These are phyloP conservation scores for Dendrocopos noguchii DNA, from an alignment of 2,113 vertebrate genomes.

Conservation along the genomic window DNA sequence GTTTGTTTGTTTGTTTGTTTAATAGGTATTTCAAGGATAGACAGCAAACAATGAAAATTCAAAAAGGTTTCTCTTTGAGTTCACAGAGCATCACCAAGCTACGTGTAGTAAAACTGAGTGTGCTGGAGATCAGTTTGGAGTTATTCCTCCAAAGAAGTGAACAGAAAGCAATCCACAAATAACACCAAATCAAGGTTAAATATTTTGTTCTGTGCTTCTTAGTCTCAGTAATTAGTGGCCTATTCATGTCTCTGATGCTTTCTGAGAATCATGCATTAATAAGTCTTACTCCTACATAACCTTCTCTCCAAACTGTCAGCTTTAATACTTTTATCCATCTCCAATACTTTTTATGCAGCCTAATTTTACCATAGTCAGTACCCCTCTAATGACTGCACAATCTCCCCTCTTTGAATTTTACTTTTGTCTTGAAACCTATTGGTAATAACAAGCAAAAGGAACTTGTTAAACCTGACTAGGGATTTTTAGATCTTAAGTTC, in stretches of 20 bases:
- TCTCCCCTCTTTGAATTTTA: neutral
- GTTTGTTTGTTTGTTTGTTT: neutral
- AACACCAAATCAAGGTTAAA: neutral
- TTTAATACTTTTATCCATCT: neutral
- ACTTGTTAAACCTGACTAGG: conserved; percentile 34
- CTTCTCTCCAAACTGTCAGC: neutral
- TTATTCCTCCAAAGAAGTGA: neutral
- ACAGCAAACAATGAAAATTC: neutral
- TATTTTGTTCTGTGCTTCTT: neutral
- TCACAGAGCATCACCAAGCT: neutral
- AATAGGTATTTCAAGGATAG: neutral
- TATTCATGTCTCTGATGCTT: neutral
- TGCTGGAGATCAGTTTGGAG: neutral
- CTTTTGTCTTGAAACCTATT: neutral
- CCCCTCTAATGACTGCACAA: neutral
- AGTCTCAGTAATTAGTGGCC: neutral
- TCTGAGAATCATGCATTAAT: neutral
- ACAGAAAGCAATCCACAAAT: neutral
- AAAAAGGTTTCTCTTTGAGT: neutral
- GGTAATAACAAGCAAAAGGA: conserved; percentile 30
- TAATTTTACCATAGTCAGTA: neutral
- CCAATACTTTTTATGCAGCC: neutral
- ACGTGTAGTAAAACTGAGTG: neutral
- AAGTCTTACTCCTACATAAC: neutral
- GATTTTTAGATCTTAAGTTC: conserved; percentile 31